Evolutionary conservation across 2,888 invertebrate genomes (phyloP).

Genomic region (Lasiommata megera): DNA sequence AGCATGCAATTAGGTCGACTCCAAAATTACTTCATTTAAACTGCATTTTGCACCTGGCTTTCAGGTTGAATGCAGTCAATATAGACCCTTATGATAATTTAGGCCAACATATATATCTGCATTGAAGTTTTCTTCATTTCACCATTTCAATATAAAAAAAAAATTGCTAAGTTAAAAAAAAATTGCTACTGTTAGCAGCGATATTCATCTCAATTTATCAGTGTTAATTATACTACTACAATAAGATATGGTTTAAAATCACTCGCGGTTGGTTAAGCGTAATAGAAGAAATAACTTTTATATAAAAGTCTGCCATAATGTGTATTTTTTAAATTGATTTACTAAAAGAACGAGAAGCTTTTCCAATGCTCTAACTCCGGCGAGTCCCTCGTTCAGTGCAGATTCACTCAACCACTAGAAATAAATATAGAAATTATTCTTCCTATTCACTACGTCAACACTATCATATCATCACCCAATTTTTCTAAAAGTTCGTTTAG

Average conservation of each 20-base stretch:
- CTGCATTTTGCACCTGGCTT: background rate
- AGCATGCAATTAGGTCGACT: background rate
- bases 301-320: slow-evolving; percentile 20
- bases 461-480: slow-evolving; percentile 26
- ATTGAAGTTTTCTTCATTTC: slow-evolving; percentile 15
- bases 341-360: background rate
- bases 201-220: slow-evolving; percentile 39
- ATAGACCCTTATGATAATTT: slow-evolving; percentile 9
- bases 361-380: background rate
- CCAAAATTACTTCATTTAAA: too few species aligned
- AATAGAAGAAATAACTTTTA: slow-evolving; percentile 37
- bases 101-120: slow-evolving; percentile 22
- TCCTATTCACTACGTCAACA: slow-evolving; percentile 29
- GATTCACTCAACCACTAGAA: slow-evolving; percentile 4
- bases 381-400: background rate
- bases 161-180: slow-evolving; percentile 26
- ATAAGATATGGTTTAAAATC: slow-evolving; percentile 75
- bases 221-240: slow-evolving; percentile 53
- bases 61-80: background rate
- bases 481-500: slow-evolving; percentile 31
- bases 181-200: slow-evolving; percentile 36
- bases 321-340: background rate
- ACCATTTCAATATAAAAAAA: slow-evolving; percentile 31
- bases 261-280: slow-evolving; percentile 53
- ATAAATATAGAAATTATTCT: slow-evolving; percentile 30